phyloP scores from a whole-genome alignment of 2,888 invertebrate genomes.

The Epinotia brunnichana region DNA sequence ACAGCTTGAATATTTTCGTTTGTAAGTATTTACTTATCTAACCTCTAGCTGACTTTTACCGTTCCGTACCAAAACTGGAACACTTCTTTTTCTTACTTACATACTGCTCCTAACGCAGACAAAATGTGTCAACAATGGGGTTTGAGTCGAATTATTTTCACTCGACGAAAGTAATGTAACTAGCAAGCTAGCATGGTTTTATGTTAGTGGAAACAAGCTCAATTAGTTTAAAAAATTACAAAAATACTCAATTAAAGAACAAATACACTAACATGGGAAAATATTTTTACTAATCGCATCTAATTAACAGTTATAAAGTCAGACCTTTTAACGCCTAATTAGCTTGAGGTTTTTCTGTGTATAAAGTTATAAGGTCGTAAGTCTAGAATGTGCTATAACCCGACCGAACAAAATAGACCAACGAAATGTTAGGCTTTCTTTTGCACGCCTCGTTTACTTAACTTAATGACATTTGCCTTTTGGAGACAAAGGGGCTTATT shows the following conservation, averaged over 20 bases:
- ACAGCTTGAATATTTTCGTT: neutral
- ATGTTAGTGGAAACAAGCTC: neutral
- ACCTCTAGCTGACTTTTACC: no score
- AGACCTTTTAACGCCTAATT: constrained; percentile 24
- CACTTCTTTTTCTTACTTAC: no score
- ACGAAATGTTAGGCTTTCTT: no score
- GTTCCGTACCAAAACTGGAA: no score
- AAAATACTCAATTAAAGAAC: neutral
- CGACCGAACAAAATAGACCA: no score
- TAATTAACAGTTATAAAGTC: constrained; percentile 26
- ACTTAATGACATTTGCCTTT: neutral
- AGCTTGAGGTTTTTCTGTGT: neutral
- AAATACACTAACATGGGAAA: neutral
- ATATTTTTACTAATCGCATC: constrained; percentile 10
- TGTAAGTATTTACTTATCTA: no score
- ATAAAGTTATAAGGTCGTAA: neutral
- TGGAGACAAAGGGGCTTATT: neutral
- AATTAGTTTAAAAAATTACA: neutral
- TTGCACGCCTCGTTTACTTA: neutral
- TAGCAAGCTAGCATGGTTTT: no score
- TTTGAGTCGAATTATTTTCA: no score
- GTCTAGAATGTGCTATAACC: neutral
- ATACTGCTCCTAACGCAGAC: no score
- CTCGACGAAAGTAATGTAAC: no score
- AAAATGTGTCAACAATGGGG: no score